Evolutionary conservation across 2,113 vertebrate species (phyloP), one percentile per base, ranked within the genome.

Genomic region (Dissostichus mawsoni): DNA sequence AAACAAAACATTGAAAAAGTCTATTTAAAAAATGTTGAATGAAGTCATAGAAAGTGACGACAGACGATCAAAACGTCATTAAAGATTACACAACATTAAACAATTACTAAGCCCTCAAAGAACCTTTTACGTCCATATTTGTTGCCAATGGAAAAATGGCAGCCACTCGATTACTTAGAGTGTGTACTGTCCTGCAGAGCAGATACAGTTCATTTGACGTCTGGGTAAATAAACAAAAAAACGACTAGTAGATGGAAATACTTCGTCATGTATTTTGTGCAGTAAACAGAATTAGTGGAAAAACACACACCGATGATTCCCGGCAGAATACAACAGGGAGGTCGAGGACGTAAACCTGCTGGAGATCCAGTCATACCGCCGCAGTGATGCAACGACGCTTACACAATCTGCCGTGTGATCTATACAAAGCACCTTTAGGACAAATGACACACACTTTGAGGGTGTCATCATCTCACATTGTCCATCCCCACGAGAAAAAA

Each of bases 211-310:
- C 25, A 3, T 12, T 33, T 25, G 45, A 58, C 73, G 81, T 78
- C 78, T 61, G 73, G 47, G 45, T 12, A n/a, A 41, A 29, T 9
- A 13, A n/a, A 33, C 48, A 44, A 70, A 23, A 16, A 45, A 25
- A 4, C 9, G 8, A 18, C 0, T 0, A 1, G 59, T 33, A 1
- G 33, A 69, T 74, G 81, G 78, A 66, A 83, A 65, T 16, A 79
- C 81, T 86, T 85, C 76, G 68, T 72, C 74, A 76, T 76, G 83
- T 75, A 87, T 87, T 67, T 33, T 36, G 1, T 25, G 65, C 78
- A 65, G 77, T 82, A 83, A 92, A 83, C 78, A 76, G 58, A 79
- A 86, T 69, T 68, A 74, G 69, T 65, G 71, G 68, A 72, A 70
- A 72, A 81, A 80, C 76, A 80, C 16, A 8, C 36, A 1, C 11